Base-by-base conservation (phyloP, 2,888 invertebrate species). In the Sesia bembeciformis region DNA sequence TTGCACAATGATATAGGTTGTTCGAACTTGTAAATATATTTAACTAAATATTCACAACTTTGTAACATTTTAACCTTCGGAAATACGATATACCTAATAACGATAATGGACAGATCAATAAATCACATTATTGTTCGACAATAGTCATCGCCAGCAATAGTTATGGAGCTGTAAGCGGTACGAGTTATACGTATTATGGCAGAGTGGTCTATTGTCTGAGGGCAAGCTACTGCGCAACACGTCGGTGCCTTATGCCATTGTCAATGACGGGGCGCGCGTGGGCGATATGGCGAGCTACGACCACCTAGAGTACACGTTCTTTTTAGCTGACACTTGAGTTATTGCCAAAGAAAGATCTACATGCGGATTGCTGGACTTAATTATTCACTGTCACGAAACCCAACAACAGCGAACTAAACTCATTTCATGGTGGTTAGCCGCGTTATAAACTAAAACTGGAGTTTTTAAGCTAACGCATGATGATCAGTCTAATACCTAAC, bases 221-320 rank as follows among this genome's bases (percentile, higher is more conserved):
- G 68, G 69, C 67, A 71, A 70, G 78, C 78, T 80, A 84, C 82
- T 85, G 77, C 81, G 84, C 78, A 80, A 75, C 76, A 70, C 66
- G 66, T 64, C 68, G 67, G 67, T 68, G 66, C 66, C 70, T 67
- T 72, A 66, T 72, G 64, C 69, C 65, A 77, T 76, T 76, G 81
- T 79, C 72, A 72, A 63, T 62, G 60, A 58, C 63, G 60, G 67
- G 7, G 50, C 41, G 52, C 64, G 76, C 74, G 81, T 84, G 78
- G 82, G 84, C 72, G 79, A 68, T 62, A 63, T 61, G 53, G 61
- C 61, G 61, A 46, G 65, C 69, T 61, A 72, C 68, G 58, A 63
- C 57, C 60, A 56, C 53, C 52, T 52, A 50, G 50, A 38, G 23
- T 52, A 49, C 49, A 40, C 57, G 57, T 53, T 61, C 61, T 60